Percentiles rank a stretch among this genome's conserved stretches.
Conservation (phyloP, 2,797 vertebrate species). For the Amniataba percoides region DNA sequence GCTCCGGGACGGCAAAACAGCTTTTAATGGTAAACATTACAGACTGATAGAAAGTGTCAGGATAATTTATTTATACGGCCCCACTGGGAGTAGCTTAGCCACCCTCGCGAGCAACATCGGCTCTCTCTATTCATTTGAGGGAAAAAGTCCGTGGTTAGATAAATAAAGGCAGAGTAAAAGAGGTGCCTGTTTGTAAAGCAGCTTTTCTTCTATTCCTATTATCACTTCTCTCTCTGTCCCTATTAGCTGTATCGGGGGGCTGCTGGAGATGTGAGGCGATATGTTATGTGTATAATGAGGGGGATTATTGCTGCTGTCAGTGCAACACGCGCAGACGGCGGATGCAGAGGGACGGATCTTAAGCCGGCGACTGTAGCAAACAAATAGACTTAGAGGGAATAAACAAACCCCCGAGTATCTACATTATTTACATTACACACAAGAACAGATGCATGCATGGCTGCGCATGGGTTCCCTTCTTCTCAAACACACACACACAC, state of each 20-base stretch:
- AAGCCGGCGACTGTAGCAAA: slow-evolving; percentile 64
- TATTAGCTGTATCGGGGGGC: slow-evolving; percentile 80
- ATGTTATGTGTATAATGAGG: slow-evolving; percentile 81
- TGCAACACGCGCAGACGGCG: slow-evolving; percentile 57
- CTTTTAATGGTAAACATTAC: slow-evolving; percentile 96
- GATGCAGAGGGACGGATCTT: slow-evolving; percentile 64
- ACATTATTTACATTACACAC: slow-evolving; percentile 67
- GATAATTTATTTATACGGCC: slow-evolving; percentile 81
- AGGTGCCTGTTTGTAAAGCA: slow-evolving; percentile 72
- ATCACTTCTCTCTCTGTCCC: slow-evolving; percentile 68
- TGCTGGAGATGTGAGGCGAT: slow-evolving; percentile 74
- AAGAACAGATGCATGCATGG: background rate
- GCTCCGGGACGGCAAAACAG: slow-evolving; percentile 88
- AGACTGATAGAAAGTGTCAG: slow-evolving; percentile 82
- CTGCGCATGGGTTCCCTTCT: slow-evolving; percentile 3
- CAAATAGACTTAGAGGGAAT: slow-evolving; percentile 70
- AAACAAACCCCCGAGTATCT: slow-evolving; percentile 61
- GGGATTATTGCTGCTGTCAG: slow-evolving; percentile 78
- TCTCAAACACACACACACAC: slow-evolving; percentile 19
- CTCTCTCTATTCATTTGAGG: slow-evolving; percentile 72
- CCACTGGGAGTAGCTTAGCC: slow-evolving; percentile 70
- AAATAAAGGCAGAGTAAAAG: slow-evolving; percentile 73
- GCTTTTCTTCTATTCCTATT: slow-evolving; percentile 63
- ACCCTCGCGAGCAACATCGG: slow-evolving; percentile 51
- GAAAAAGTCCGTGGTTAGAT: slow-evolving; percentile 68